Conservation (phyloP, 2,113 vertebrate species). For the Clarias batrachus region DNA sequence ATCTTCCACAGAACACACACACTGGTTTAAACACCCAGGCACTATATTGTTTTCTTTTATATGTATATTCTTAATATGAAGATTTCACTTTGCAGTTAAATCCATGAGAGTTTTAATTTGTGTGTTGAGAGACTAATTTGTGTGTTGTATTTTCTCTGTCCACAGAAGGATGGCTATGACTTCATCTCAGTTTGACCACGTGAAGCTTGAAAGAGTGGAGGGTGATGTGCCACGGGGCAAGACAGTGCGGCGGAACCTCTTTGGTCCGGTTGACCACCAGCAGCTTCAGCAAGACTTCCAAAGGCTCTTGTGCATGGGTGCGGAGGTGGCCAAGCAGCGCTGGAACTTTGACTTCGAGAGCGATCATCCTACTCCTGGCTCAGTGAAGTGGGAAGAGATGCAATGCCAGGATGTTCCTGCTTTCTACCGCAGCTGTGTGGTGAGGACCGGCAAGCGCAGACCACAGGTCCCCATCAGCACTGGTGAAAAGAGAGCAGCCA, state of each 20-base stretch:
- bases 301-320: conserved; percentile 58
- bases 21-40: background rate
- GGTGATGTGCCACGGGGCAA: conserved; percentile 15
- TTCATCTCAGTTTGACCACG: conserved; percentile 49
- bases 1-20: background rate
- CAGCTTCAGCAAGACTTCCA: conserved; percentile 75
- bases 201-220: conserved; percentile 53
- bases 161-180: conserved; percentile 62
- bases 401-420: conserved; percentile 65
- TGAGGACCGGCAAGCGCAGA: conserved; percentile 28
- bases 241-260: conserved; percentile 66
- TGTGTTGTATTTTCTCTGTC: conserved; percentile 37
- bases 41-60: background rate
- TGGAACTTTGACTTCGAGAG: conserved; percentile 77
- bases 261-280: conserved; percentile 74
- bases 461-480: background rate
- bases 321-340: conserved; percentile 69
- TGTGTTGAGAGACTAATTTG: background rate
- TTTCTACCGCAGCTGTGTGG: conserved; percentile 71
- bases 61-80: background rate
- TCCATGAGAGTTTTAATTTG: background rate
- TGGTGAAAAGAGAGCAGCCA: conserved; percentile 40
- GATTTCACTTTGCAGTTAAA: background rate
- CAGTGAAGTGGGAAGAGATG: conserved; percentile 74
- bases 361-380: conserved; percentile 52